These are phyloP conservation scores for Xanthia icteritia DNA, from an alignment of 2,888 invertebrate species.

Conservation along the genomic window DNA sequence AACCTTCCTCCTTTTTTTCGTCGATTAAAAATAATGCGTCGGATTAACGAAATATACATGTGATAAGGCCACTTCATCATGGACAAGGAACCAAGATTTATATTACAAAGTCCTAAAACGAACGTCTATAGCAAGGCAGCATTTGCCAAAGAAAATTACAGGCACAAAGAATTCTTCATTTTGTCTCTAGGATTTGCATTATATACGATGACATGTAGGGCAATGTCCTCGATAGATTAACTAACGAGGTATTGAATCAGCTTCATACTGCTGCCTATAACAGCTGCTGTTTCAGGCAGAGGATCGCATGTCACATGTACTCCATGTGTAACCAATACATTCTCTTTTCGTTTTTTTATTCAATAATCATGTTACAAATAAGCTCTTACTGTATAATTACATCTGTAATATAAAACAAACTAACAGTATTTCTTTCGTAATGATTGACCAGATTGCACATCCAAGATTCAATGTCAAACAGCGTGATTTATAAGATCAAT, in stretches of 20 bases:
- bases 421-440: slow-evolving; percentile 17
- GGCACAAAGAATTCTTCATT: neutral
- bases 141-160: neutral
- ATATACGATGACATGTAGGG: neutral
- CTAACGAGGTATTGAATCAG: slow-evolving; percentile 15
- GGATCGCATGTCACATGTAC: neutral
- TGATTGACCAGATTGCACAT: slow-evolving; percentile 9
- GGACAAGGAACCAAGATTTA: neutral
- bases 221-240: neutral
- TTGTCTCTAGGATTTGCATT: neutral
- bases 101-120: neutral
- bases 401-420: slow-evolving; percentile 5
- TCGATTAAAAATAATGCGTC: neutral
- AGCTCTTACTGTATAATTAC: neutral
- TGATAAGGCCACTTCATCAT: neutral
- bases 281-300: neutral
- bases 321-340: neutral
- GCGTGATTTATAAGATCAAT: slow-evolving; percentile 29
- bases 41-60: neutral
- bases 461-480: slow-evolving; percentile 25
- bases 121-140: neutral
- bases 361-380: slow-evolving; percentile 3
- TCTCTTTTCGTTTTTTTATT: neutral
- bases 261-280: neutral
- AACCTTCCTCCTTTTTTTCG: neutral